Evolutionary conservation across 1,140 invertebrate genomes (phyloP).

Genomic region (Theocolax elegans): DNA sequence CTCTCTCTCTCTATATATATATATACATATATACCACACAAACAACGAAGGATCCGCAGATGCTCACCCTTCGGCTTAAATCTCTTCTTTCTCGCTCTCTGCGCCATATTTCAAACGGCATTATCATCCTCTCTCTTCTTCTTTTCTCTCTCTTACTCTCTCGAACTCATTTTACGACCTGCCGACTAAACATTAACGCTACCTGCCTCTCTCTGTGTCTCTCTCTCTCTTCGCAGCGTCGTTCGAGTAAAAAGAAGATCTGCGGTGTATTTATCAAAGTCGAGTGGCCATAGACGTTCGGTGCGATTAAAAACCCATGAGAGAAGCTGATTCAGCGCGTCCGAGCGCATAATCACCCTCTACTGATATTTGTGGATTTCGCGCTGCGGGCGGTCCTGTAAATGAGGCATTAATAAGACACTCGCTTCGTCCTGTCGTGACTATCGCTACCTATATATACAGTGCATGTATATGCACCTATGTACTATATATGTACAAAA

Average conservation of each 20-base stretch:
- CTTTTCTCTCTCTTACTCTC: neutral
- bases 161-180: conserved; percentile 28
- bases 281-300: neutral
- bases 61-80: neutral
- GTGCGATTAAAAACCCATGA: conserved; percentile 22
- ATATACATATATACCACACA: too few relatives aligned
- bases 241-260: neutral
- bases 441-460: too few relatives aligned
- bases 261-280: conserved; percentile 29
- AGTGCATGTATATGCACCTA: too few relatives aligned
- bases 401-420: conserved; percentile 26
- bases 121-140: conserved; percentile 46
- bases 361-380: too few relatives aligned
- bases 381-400: conserved; percentile 15
- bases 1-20: too few relatives aligned
- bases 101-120: conserved; percentile 48
- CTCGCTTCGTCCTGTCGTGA: too few relatives aligned
- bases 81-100: conserved; percentile 15
- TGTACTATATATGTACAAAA: too few relatives aligned
- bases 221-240: neutral
- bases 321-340: neutral
- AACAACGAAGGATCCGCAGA: too few relatives aligned
- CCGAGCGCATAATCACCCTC: neutral
- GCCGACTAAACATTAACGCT: conserved; percentile 18
- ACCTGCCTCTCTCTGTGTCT: neutral